phyloP scores from a whole-genome alignment of 2,113 vertebrate species.

The Myotis davidii region DNA sequence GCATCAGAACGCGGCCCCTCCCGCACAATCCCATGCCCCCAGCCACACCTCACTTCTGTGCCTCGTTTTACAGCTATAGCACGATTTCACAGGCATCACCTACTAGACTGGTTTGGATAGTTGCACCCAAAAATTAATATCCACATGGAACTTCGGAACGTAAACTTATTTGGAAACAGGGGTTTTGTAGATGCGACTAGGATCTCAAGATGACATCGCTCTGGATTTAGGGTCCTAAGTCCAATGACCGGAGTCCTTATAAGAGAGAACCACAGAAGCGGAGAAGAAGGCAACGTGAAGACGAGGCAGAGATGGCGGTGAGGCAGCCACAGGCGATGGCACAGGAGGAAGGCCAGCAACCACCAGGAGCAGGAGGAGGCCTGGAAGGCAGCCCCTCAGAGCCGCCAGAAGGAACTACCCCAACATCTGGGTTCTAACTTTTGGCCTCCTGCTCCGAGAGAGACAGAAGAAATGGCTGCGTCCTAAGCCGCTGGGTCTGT shows the following conservation, averaged over 20 bases:
- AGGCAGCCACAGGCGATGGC: neutral
- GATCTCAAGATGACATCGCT: neutral
- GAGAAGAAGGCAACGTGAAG: neutral
- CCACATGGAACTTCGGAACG: neutral
- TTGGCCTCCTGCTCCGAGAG: neutral
- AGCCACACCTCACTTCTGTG: neutral
- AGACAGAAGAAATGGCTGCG: neutral
- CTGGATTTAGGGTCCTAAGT: neutral
- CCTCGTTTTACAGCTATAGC: neutral
- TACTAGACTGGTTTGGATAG: too few relatives aligned
- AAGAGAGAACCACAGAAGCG: neutral
- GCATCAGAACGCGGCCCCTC: neutral
- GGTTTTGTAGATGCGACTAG: neutral
- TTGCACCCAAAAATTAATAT: neutral
- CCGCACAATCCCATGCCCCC: accelerated
- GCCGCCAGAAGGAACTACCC: neutral
- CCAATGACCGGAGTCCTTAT: neutral
- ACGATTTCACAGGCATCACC: neutral
- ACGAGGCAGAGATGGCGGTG: neutral
- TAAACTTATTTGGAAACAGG: constrained; percentile 11
- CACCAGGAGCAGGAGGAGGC: neutral
- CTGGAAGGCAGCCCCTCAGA: neutral
- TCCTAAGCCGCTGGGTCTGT: neutral
- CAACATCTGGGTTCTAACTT: neutral
- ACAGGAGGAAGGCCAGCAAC: neutral